Evolutionary conservation across 2,888 invertebrate species (phyloP).

Genomic region (Lasioglossum figueresi): DNA sequence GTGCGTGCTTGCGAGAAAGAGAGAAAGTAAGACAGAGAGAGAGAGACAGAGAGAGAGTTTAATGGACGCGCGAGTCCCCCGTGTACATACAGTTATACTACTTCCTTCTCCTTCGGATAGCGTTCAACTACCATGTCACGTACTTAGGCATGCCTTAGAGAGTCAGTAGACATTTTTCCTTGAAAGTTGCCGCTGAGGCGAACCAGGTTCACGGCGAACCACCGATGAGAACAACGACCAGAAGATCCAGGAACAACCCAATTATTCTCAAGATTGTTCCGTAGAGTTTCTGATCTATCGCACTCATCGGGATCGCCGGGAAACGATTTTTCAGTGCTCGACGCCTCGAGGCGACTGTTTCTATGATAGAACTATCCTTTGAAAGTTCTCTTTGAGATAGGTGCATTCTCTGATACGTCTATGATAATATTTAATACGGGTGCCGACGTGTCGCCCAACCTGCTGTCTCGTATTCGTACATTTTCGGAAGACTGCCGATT

Average conservation of each 20-base stretch:
- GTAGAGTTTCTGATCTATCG: not conserved
- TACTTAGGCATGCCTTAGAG: slow-evolving; percentile 56
- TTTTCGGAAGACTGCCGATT: not conserved
- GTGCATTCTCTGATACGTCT: slow-evolving; percentile 46
- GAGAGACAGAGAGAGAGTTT: not conserved
- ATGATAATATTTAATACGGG: slow-evolving; percentile 31
- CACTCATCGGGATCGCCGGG: not conserved
- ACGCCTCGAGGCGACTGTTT: slow-evolving; percentile 33
- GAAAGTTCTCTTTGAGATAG: slow-evolving; percentile 38
- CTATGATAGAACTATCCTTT: slow-evolving; percentile 35
- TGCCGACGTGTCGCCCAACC: not conserved
- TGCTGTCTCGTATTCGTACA: not conserved
- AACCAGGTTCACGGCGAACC: not conserved
- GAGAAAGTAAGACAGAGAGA: not conserved
- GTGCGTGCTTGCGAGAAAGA: not conserved
- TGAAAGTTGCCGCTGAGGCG: slow-evolving; percentile 24
- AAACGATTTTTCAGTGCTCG: slow-evolving; percentile 11
- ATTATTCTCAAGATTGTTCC: not conserved
- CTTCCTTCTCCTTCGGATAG: slow-evolving; percentile 47
- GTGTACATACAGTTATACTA: slow-evolving; percentile 46
- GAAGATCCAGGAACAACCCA: not conserved
- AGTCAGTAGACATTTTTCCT: slow-evolving; percentile 43
- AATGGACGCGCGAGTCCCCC: not conserved
- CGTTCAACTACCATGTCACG: slow-evolving; percentile 49
- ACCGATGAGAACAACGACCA: not conserved